These are phyloP conservation scores for Tursiops truncatus DNA, from an alignment of 2,113 vertebrate genomes.

Conservation along the genomic window DNA sequence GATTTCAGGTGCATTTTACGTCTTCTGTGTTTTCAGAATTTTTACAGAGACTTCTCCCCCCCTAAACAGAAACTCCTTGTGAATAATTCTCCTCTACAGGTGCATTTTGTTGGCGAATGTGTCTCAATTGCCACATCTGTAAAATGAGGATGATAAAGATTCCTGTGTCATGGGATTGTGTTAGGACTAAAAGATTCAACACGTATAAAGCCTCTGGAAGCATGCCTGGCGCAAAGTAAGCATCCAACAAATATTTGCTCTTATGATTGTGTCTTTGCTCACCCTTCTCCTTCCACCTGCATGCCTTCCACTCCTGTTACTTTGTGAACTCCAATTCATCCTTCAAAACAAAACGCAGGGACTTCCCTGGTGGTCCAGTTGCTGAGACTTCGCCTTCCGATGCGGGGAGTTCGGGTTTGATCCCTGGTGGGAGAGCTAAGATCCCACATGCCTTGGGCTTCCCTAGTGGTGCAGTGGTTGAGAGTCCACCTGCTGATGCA, in stretches of 20 bases:
- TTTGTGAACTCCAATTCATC: neutral
- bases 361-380: too few species aligned
- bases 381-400: too few species aligned
- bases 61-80: neutral
- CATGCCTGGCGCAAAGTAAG: neutral
- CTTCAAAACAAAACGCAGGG: neutral
- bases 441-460: too few species aligned
- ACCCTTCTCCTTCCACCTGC: neutral
- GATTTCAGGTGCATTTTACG: constrained; percentile 37
- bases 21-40: constrained; percentile 15
- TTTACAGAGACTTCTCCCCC: neutral
- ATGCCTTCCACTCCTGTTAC: neutral
- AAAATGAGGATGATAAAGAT: neutral
- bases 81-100: neutral
- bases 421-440: too few species aligned
- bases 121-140: neutral
- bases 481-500: too few species aligned
- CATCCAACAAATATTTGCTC: neutral
- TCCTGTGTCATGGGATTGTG: too few species aligned
- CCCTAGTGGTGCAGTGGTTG: too few species aligned
- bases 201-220: neutral
- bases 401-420: too few species aligned
- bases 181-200: too few species aligned
- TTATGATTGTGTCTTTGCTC: neutral
- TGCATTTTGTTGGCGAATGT: neutral